Base-by-base conservation (phyloP, 1,140 invertebrate species). In the Ditylenchus dipsaci region DNA sequence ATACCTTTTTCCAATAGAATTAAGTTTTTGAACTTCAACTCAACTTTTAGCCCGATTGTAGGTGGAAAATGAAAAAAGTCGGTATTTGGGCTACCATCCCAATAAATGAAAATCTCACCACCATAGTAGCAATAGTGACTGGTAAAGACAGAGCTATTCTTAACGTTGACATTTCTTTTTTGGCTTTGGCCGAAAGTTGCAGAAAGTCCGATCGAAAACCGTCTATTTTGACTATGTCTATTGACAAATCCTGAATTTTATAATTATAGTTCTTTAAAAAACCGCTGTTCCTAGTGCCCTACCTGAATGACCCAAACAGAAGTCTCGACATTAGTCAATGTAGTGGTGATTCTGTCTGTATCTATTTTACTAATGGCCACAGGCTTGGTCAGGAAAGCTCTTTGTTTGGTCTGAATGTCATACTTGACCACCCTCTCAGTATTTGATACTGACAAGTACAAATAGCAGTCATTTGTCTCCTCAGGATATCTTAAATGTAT, bases 391-490 rank as follows among this genome's bases (percentile, higher is more conserved):
- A 78, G 43, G 11, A 23, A 57, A 13, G 53, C 27, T 58, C 65
- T 69, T 23, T 72, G 61, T 7, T 43, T n/a, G n/a, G 19, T 57
- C 30, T 76, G 59, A 26, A 82, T 64, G 21, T 69, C 71, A 56
- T 72, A 78, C 43, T 78, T 72, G 7, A 81, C 58, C 11, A 43
- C 63, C 23, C 71, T 57, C 17, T 67, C 65, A 38, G n/a, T 68
- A 38, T 83, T 73, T 9, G 45, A 38, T 17, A 65, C 33, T 15
- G 71, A 73, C 33, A 80, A 67, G 42, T 67, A 78, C n/a, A 80
- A 61, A 38, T 77, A 83, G 58, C 78, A 80, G 59, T 77, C 75
- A 62, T 80, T 83, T 38, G 75, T 80, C 62, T 80, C 78, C 53
- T 80, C 81, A 0, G 78, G 78, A 56, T 83, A 80, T 33, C 72